These are phyloP conservation scores for Ophion ellenae DNA, from an alignment of 2,888 invertebrate genomes.

Conservation along the genomic window DNA sequence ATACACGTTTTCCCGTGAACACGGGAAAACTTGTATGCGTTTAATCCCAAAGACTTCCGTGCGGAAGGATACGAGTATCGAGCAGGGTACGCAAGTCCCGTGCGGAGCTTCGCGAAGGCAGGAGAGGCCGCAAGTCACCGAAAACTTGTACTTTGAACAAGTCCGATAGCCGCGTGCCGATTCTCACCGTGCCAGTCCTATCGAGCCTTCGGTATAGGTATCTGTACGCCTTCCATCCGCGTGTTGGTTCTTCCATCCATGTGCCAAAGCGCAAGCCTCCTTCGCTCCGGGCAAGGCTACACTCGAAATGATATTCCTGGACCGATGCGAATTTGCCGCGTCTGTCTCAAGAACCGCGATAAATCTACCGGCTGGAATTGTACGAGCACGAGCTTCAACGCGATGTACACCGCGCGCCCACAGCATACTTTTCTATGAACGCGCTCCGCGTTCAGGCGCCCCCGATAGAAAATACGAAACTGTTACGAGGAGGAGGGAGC, in stretches of 20 bases:
- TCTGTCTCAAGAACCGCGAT: too few species aligned
- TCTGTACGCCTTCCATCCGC: background rate
- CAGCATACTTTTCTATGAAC: background rate
- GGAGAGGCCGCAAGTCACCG: conserved; percentile 73
- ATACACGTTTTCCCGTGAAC: conserved; percentile 17
- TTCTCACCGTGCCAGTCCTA: conserved; percentile 20
- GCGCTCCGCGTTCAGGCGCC: background rate
- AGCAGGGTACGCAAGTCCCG: background rate
- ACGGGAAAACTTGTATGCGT: conserved; percentile 29
- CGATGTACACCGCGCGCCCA: too few species aligned
- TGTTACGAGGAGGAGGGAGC: background rate
- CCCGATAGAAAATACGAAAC: conserved; percentile 56
- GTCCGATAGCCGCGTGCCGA: conserved; percentile 41
- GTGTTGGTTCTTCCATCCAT: background rate
- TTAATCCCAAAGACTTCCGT: conserved; percentile 22
- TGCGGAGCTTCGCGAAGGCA: conserved; percentile 16
- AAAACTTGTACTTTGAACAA: conserved; percentile 76
- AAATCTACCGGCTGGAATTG: too few species aligned
- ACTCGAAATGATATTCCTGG: background rate
- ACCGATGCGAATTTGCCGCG: too few species aligned
- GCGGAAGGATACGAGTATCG: conserved; percentile 23
- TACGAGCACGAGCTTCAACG: too few species aligned
- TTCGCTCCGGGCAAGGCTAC: background rate
- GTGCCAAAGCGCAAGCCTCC: background rate
- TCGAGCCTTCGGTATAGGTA: background rate